A percentile compares a stretch with the other conserved stretches of the same genome.
Conservation (phyloP, 2,888 invertebrate species). For the Lottia gigantea region DNA sequence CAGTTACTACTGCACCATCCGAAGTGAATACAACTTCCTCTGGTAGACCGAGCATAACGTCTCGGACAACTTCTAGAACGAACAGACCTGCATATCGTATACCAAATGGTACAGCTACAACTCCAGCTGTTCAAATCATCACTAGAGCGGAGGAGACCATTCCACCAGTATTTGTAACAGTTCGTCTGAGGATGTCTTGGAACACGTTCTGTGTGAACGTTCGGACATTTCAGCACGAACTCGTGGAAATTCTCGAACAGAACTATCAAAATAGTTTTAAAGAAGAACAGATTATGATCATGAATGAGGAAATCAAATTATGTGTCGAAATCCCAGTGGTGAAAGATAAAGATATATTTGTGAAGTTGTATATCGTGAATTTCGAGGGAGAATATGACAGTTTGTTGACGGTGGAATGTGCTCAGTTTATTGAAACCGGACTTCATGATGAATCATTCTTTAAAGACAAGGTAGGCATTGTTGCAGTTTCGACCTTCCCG, state of each 20-base stretch:
- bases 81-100: background rate
- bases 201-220: slow-evolving; percentile 40
- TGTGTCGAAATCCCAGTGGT: slow-evolving; percentile 25
- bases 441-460: slow-evolving; percentile 36
- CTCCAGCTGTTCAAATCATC: background rate
- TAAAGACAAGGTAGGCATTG: slow-evolving; percentile 41
- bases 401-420: slow-evolving; percentile 41
- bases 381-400: slow-evolving; percentile 44
- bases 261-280: slow-evolving; percentile 13
- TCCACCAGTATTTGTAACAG: slow-evolving; percentile 43
- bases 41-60: background rate
- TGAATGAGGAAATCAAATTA: slow-evolving; percentile 16
- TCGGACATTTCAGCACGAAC: slow-evolving; percentile 24
- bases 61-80: slow-evolving; percentile 1
- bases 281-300: slow-evolving; percentile 24
- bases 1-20: background rate
- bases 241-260: slow-evolving; percentile 21
- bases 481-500: too few species aligned
- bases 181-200: slow-evolving; percentile 52
- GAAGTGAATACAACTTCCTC: slow-evolving; percentile 5
- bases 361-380: slow-evolving; percentile 48
- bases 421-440: slow-evolving; percentile 39
- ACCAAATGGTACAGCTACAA: background rate
- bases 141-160: background rate
- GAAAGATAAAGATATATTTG: slow-evolving; percentile 31